Percentiles rank a stretch among this genome's conserved stretches.
phyloP scores from a whole-genome alignment of 2,797 vertebrate species.

The Sebastes nivosus region DNA sequence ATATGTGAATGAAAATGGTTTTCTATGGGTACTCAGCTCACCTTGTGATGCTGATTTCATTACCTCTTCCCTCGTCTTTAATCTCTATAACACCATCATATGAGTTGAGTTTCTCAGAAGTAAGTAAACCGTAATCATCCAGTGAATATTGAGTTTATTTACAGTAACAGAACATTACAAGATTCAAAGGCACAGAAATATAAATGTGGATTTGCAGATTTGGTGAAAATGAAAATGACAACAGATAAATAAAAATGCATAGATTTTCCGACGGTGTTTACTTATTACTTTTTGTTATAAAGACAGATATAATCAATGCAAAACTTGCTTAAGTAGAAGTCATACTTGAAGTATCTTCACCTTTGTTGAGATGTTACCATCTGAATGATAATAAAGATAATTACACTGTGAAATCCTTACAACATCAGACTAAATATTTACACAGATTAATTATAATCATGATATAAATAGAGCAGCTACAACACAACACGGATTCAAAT shows the following conservation, averaged over 20 bases:
- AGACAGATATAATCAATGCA: neutral
- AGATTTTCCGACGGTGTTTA: neutral
- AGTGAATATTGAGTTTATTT: constrained; percentile 52
- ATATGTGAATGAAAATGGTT: too few relatives aligned
- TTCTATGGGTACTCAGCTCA: too few relatives aligned
- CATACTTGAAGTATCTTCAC: neutral
- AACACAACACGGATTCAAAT: neutral
- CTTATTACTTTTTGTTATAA: neutral
- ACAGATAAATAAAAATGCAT: neutral
- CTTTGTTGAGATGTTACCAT: neutral
- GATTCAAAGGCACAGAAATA: neutral
- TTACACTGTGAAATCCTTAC: neutral
- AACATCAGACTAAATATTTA: neutral
- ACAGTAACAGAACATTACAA: constrained; percentile 29
- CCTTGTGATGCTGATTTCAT: neutral
- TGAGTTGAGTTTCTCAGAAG: neutral
- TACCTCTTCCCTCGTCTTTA: neutral
- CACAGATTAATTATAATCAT: neutral
- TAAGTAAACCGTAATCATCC: neutral
- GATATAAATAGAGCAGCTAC: neutral
- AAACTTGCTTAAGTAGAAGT: neutral
- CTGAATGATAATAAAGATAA: neutral
- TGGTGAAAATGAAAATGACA: neutral
- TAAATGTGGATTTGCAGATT: neutral
- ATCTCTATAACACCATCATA: neutral